Base-by-base conservation (phyloP, 2,113 vertebrate species). In the Dicaeum eximium region DNA sequence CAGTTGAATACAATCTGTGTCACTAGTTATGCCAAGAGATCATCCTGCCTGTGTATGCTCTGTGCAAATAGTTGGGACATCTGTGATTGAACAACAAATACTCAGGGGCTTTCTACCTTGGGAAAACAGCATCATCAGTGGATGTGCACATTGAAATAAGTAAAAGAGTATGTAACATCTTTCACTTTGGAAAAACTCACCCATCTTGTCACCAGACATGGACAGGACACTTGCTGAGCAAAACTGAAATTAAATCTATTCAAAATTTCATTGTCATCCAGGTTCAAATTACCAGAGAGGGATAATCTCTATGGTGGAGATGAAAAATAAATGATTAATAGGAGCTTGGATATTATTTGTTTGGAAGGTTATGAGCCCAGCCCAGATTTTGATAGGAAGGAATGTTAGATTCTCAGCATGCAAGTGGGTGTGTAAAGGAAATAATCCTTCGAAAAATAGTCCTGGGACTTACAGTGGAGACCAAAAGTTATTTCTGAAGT, bases 261-360 rank as follows among this genome's bases (percentile, higher is more conserved):
- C 37, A 77, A 83, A 91, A 89, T 86, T 89, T 77, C 72, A 8
- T 0, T 91, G 80, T 86, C 24, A 77, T 65, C 58, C 54, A 83
- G 40, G 30, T 64, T 92, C 48, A 91, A 61, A 80, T 92, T 91
- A 80, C 54, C 54, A 77, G 44, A 61, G 72, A 80, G 47, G 58
- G 37, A 80, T 72, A 69, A 73, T 83, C 62, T 82, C 56, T 75
- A 17, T 58, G 65, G 48, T 24, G 71, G 62, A 89, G 64, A 86
- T 91, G 84, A 92, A 96, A 96, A 94, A 86, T 35, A 93, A 90
- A 62, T 71, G 9, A 87, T 88, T 82, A 84, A 62, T 90, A 57
- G 14, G 13, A 74, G 8, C 47, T 71, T 87, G 53, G 48, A 85
- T 71, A 47, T 79, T 0, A 79, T 92, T 93, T 94, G 38, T 82